Evolutionary conservation across 23 tunicate genomes (phyloP).

Genomic region (Botrylloides violaceus): DNA sequence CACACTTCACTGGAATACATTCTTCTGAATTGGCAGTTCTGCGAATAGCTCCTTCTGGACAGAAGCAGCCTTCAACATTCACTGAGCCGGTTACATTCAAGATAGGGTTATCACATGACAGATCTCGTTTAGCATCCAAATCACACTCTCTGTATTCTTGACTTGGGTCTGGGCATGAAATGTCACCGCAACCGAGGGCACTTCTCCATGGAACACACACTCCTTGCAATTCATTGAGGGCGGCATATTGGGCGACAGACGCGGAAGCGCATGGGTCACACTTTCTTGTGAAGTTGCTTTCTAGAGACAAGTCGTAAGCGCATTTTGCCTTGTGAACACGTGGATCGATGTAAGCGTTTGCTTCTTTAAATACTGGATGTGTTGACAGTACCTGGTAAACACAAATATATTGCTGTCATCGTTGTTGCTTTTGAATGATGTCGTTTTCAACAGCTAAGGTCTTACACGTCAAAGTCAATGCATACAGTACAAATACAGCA

Average conservation of each 20-base stretch:
- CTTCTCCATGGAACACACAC: conserved; percentile 38
- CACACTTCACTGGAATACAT: conserved; percentile 42
- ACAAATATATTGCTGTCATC: no score
- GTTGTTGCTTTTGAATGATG: no score
- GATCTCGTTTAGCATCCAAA: conserved; percentile 36
- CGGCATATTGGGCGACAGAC: conserved; percentile 29
- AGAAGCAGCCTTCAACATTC: conserved; percentile 54
- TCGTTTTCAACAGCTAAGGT: no score
- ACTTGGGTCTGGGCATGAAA: conserved; percentile 24
- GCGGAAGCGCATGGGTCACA: conserved; percentile 49
- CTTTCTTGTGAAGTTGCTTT: conserved; percentile 29
- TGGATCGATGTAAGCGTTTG: conserved; percentile 23
- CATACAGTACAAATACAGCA: no score
- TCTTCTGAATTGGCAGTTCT: conserved; percentile 28
- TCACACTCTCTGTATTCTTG: conserved; percentile 56
- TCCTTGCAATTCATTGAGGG: conserved; percentile 24
- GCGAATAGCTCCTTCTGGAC: conserved; percentile 42
- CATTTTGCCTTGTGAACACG: conserved; percentile 33
- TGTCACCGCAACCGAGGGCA: conserved; percentile 28
- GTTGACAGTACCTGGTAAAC: conserved; percentile 27
- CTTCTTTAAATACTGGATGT: conserved; percentile 15
- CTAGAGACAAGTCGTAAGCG: conserved; percentile 37
- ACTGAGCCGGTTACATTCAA: conserved; percentile 40
- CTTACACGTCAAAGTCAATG: no score
- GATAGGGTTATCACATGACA: conserved; percentile 38